Conservation (phyloP, 35 echinoderm and acorn worm species). For the Ptychodera flava region DNA sequence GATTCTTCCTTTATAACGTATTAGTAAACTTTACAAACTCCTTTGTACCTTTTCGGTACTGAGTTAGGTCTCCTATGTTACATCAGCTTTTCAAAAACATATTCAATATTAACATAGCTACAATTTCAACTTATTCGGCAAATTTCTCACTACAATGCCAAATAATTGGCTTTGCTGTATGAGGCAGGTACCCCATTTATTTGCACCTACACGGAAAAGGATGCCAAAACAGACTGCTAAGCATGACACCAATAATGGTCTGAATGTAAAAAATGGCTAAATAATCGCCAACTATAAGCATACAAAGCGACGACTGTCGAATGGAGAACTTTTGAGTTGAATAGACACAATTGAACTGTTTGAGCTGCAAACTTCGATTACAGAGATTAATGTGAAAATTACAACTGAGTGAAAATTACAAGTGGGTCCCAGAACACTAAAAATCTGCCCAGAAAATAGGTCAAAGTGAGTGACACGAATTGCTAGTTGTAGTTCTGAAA, state of each 20-base stretch:
- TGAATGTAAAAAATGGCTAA: not conserved
- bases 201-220: not conserved
- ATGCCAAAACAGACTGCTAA: not conserved
- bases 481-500: not conserved
- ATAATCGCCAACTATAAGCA: not conserved
- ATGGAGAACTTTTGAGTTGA: not conserved
- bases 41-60: too few relatives aligned
- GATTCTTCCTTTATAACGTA: too few relatives aligned
- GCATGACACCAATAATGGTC: not conserved
- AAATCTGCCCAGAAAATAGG: not conserved
- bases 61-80: too few relatives aligned
- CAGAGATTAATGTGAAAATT: not conserved
- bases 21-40: too few relatives aligned
- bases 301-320: not conserved
- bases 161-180: not conserved
- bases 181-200: not conserved
- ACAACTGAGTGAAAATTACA: not conserved
- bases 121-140: too few relatives aligned
- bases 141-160: too few relatives aligned
- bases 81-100: too few relatives aligned
- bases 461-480: not conserved
- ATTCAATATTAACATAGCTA: too few relatives aligned
- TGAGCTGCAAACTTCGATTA: not conserved
- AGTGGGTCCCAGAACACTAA: not conserved
- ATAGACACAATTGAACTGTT: not conserved